Evolutionary conservation across 2,797 vertebrate genomes (phyloP), one percentile per base, ranked within the genome.

Genomic region (Danio aesculapii): DNA sequence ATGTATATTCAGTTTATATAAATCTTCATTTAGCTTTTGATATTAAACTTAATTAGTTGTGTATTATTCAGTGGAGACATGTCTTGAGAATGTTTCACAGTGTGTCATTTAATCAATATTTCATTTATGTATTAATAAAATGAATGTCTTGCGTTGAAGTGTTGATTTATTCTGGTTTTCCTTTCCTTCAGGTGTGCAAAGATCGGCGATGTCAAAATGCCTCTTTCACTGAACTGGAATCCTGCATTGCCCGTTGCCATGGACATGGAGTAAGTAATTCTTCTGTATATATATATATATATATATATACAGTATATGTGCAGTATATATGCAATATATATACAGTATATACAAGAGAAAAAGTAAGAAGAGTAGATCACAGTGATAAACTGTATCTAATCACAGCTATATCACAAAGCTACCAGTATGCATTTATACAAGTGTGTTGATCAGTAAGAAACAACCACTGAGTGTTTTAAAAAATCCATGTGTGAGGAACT

Each of bases 131-230:
- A 30, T 30, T 30, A 30, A 30, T 30, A 1, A 30, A 30, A 30
- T 30, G 30, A 30, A 9, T 62, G 14, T 68, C 64, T 17, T 58
- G 61, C 55, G 53, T 1, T 53, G 7, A 61, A 49, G 9, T 9
- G 0, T 73, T 1, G 3, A 46, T 64, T n/a, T 57, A 30, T 39
- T 39, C 30, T 10, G 11, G 55, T 70, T 58, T 62, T 12, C 14
- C 7, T 50, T 59, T 6, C 6, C 6, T 78, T n/a, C 89, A 99
- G 97, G 96, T 99, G 73, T 99, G 98, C 89, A 94, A 93, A 85
- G 95, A 97, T 75, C 93, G 95, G 1, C 92, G 90, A 46, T 99
- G 98, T 86, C 95, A 95, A 85, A 97, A 98, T 43, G 93, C 92
- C 1, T 97, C 96, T 50, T 96, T 96, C 73, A 90, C 87, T 0